Base-by-base conservation (phyloP, 2,113 vertebrate genomes). In the Myotis lucifugus region DNA sequence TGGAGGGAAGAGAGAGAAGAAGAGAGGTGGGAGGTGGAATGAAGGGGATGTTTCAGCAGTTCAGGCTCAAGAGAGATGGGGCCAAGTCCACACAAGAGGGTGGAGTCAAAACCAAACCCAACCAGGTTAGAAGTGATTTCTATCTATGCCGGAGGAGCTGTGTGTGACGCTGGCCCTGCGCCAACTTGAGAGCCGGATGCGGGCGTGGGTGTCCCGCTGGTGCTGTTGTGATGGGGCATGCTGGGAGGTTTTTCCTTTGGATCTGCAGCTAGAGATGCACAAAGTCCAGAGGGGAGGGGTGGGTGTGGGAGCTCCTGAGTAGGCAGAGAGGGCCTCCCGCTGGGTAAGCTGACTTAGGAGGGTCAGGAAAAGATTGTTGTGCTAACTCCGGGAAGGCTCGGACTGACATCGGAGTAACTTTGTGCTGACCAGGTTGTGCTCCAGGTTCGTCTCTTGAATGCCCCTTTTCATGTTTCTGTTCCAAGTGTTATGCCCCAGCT, bases 91-190 rank as follows among this genome's bases (percentile, higher is more conserved):
- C 15, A 61, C 15, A 27, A 85, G 79, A 54, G 40, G 27, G 27
- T 34, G 25, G 74, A 81, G 78, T 73, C 56, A 50, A 69, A 93
- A 81, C 56, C 67, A 85, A 77, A 27, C 46, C 66, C 66, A 81
- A 17, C 34, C 76, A 21, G 17, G 8, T 64, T 6, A 34, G 69
- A 50, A 67, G n/a, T 14, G 54, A 73, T 40, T 76, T 52, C 40
- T 32, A 0, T 32, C 34, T 27, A 0, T 0, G 7, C 59, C 1
- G 18, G 66, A 42, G 19, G 32, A 61, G 46, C 61, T 56, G 6
- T 18, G 19, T 14, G 15, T 66, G 18, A 32, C 6, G 32, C 32
- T 37, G 79, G 46, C n/a, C 40, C 72, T 69, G 17, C 56, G 42
- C 27, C 64, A 54, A 48, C 21, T 0, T 4, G 40, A 66, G 52